Base-by-base conservation (phyloP, 2,113 vertebrate species). In the Panthera uncia region DNA sequence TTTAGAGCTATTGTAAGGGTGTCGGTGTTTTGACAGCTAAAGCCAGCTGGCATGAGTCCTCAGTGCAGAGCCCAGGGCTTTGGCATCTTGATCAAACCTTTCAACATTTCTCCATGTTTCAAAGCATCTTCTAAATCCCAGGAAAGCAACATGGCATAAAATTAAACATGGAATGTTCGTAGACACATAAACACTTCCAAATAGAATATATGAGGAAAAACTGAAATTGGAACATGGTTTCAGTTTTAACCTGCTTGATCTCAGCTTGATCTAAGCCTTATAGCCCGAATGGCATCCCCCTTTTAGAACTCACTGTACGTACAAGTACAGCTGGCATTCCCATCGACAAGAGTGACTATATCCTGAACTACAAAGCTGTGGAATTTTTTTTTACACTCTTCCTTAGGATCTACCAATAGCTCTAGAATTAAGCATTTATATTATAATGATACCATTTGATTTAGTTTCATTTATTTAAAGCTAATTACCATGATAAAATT, bases 391-490 rank as follows among this genome's bases (percentile, higher is more conserved):
- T 45, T 38, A 88, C 4, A 50, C 29, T 92, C 79, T 76, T 63
- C 74, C 27, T 45, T 74, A 91, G 50, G 31, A 57, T 29, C 41
- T 50, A 89, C 50, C 74, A 45, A 73, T n/a, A 4, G 66, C 41
- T 87, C 16, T 0, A 93, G 63, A 82, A 88, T 41, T 98, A 95
- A 98, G 95, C 95, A 66, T 95, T 95, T 85, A 45, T 92, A 95
- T 97, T 98, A 82, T 50, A 93, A 48, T 65, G 66, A 74, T 48
- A 10, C 48, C 11, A 97, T 80, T 63, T 50, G 33, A 83, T 66
- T 97, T 18, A 29, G 21, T 98, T 76, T 90, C 95, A 82, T 84
- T 98, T 97, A 65, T 97, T 98, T 69, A 94, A 91, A 78, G 50
- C 68, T 84, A 80, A 91, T 78, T 61, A 13, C 8, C 63, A 52